phyloP scores from a whole-genome alignment of 2,797 vertebrate species.

The Ciconia nigra region DNA sequence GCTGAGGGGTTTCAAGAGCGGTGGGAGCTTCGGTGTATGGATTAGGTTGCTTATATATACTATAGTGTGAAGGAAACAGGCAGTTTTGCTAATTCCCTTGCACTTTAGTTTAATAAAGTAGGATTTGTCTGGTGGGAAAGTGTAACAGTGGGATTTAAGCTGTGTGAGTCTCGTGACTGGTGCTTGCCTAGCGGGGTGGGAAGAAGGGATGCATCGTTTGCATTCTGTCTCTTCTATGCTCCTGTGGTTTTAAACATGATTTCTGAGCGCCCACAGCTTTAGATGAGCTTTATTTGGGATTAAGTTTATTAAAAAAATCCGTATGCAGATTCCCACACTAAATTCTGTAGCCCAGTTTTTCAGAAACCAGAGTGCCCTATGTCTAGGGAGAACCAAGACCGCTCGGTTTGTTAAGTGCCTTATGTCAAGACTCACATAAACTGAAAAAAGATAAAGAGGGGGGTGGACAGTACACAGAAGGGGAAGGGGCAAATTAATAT shows the following conservation, averaged over 20 bases:
- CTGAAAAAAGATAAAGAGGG: neutral
- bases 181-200: neutral
- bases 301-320: neutral
- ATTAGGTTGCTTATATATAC: neutral
- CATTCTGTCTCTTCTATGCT: neutral
- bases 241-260: neutral
- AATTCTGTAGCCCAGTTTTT: neutral
- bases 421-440: neutral
- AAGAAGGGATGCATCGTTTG: neutral
- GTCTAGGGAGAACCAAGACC: neutral
- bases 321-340: neutral
- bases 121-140: conserved; percentile 47
- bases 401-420: neutral
- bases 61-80: neutral
- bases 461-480: neutral
- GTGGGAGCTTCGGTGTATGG: neutral
- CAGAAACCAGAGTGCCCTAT: accelerated
- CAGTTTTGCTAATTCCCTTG: conserved; percentile 28
- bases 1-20: neutral
- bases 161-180: conserved; percentile 19
- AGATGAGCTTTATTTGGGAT: neutral
- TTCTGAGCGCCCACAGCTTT: neutral
- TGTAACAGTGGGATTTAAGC: neutral
- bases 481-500: neutral
- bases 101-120: conserved; percentile 25